A percentile compares a stretch with the other conserved stretches of the same genome.
Evolutionary conservation across 1,140 invertebrate genomes (phyloP).

Genomic region (Frieseomelitta varia): DNA sequence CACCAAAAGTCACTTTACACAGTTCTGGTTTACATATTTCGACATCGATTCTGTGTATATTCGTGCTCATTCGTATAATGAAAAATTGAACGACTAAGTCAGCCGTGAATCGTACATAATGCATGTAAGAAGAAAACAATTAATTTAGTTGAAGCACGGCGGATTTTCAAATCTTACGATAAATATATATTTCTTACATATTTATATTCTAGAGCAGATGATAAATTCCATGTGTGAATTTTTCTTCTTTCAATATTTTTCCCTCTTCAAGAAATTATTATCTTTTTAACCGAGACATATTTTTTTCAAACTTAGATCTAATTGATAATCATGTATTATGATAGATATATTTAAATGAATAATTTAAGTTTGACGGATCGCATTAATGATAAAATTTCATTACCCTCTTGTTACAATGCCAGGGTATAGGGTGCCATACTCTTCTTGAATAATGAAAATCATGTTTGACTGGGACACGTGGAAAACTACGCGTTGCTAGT

Average conservation of each 20-base stretch:
- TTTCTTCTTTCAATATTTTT: too few species aligned
- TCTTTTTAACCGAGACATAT: too few species aligned
- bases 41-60: neutral
- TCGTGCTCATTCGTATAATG: neutral
- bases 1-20: neutral
- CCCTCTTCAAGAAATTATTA: neutral
- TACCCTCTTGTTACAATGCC: neutral
- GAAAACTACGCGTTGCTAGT: conserved; percentile 69
- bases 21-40: neutral
- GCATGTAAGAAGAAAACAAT: neutral
- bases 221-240: too few species aligned
- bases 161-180: neutral
- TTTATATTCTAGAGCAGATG: too few species aligned
- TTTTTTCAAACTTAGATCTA: too few species aligned
- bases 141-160: neutral
- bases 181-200: too few species aligned
- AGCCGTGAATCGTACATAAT: neutral
- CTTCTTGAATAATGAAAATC: conserved; percentile 70
- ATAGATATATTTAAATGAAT: neutral
- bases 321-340: too few species aligned
- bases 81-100: neutral
- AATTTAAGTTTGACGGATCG: neutral
- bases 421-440: conserved; percentile 46
- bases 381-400: conserved; percentile 22
- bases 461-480: conserved; percentile 66